Conservation (phyloP, 2,797 vertebrate genomes). For the Coregonus suidteri region DNA sequence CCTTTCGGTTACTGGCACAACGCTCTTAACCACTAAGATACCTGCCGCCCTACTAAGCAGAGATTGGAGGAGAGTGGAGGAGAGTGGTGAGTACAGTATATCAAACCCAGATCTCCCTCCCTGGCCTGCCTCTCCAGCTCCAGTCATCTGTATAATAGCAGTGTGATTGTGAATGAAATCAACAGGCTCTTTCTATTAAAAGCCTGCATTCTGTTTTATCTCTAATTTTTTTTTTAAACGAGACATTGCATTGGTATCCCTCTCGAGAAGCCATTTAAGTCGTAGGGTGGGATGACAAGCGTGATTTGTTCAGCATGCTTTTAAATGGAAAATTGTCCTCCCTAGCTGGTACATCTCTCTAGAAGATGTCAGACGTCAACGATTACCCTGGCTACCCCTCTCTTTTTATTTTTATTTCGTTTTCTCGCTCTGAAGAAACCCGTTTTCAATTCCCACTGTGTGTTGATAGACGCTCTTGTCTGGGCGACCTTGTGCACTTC, state of each 20-base stretch:
- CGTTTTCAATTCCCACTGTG: conserved; percentile 61
- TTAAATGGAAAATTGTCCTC: conserved; percentile 49
- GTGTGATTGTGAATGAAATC: conserved; percentile 64
- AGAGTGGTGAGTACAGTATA: conserved; percentile 41
- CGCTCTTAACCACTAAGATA: no score
- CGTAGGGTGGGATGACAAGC: conserved; percentile 40
- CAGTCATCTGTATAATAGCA: conserved; percentile 64
- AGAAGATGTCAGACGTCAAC: conserved; percentile 45
- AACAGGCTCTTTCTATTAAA: conserved; percentile 55
- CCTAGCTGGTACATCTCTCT: conserved; percentile 29
- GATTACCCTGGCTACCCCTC: conserved; percentile 11
- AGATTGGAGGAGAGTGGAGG: conserved; percentile 9
- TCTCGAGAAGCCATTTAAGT: conserved; percentile 26
- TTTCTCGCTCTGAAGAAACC: conserved; percentile 36
- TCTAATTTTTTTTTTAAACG: conserved; percentile 17
- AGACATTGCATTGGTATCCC: conserved; percentile 33
- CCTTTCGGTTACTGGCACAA: no score
- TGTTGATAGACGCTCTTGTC: conserved; percentile 73
- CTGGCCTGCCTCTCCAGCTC: conserved; percentile 35
- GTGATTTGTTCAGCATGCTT: conserved; percentile 56
- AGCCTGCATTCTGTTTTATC: conserved; percentile 57
- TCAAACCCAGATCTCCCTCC: conserved; percentile 57
- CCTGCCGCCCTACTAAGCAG: conserved; percentile 47
- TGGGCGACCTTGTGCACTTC: conserved; percentile 69
- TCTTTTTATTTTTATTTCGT: not conserved